phyloP scores from a whole-genome alignment of 2,797 vertebrate species.

The Hemibagrus guttatus region DNA sequence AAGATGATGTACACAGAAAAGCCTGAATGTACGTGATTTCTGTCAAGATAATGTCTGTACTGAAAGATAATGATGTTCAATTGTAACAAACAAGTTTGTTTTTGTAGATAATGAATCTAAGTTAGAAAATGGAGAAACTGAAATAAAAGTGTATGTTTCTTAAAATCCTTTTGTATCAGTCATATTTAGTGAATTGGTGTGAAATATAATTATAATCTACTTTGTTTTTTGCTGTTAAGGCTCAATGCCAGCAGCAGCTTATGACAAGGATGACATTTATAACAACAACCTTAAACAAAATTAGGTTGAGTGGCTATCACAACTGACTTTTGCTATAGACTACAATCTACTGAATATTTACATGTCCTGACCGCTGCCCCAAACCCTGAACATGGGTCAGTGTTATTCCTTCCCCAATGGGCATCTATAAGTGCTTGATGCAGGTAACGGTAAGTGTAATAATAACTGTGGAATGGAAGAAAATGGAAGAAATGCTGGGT shows the following conservation, averaged over 20 bases:
- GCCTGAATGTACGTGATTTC: neutral
- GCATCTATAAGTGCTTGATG: neutral
- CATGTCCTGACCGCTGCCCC: neutral
- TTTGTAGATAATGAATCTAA: too few species aligned
- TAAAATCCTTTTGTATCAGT: neutral
- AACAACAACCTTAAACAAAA: too few species aligned
- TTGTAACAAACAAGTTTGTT: neutral
- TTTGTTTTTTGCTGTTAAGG: neutral
- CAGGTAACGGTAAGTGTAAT: neutral
- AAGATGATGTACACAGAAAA: conserved; percentile 21
- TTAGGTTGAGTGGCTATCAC: too few species aligned
- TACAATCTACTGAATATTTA: too few species aligned
- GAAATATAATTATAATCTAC: neutral
- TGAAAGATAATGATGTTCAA: neutral
- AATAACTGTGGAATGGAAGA: neutral
- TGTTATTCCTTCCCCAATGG: neutral
- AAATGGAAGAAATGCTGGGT: neutral
- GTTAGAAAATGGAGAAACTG: neutral
- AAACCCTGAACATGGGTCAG: too few species aligned
- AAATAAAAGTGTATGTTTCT: neutral
- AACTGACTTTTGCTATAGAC: neutral
- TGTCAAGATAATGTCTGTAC: conserved; percentile 9
- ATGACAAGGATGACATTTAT: neutral
- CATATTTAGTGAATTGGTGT: neutral
- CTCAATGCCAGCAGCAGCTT: neutral